Evolutionary conservation across 2,797 vertebrate genomes (phyloP), one percentile per base, ranked within the genome.

Genomic region (Sebastes wilsoni): DNA sequence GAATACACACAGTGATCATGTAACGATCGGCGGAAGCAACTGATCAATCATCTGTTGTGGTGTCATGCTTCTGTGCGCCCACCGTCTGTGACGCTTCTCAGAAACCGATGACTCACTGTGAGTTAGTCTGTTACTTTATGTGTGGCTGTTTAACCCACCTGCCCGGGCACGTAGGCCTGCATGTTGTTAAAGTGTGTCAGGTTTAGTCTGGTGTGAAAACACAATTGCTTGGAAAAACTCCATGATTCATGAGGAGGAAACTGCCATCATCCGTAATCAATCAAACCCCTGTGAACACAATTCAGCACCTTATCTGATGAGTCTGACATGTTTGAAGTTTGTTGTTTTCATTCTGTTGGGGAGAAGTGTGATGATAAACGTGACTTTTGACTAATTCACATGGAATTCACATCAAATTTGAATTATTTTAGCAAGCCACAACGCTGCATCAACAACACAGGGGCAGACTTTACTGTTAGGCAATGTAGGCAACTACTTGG

Each of bases 71-170:
- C 18, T 16, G 10, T 27, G 9, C 14, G 6, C 6, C 22, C 25
- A 56, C 34, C 61, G 22, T 16, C 34, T 30, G 58, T 68, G 8
- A n/a, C 9, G 14, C 25, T 79, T 83, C 67, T 77, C 71, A 66
- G 67, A 83, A 88, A 27, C 52, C 4, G 1, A 8, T 87, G 86
- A 90, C 20, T 91, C 87, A 91, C 30, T 14, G 11, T 52, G 9
- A 42, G 32, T 36, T 62, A 4, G 4, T 25, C 16, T 18, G 14
- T 70, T 61, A 52, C 49, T 52, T 20, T n/a, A 28, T 7, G 7
- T 34, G 6, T 34, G 20, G 14, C 59, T 30, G 56, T 36, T 68
- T 8, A 28, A 46, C 27, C 25, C 16, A 79, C 88, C 66, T 89
- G 90, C 25, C 74, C 20, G 2, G 80, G 58, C 91, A 85, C 27